phyloP scores from a whole-genome alignment of 2,797 vertebrate species.

The Parotocinclus haroldoi region DNA sequence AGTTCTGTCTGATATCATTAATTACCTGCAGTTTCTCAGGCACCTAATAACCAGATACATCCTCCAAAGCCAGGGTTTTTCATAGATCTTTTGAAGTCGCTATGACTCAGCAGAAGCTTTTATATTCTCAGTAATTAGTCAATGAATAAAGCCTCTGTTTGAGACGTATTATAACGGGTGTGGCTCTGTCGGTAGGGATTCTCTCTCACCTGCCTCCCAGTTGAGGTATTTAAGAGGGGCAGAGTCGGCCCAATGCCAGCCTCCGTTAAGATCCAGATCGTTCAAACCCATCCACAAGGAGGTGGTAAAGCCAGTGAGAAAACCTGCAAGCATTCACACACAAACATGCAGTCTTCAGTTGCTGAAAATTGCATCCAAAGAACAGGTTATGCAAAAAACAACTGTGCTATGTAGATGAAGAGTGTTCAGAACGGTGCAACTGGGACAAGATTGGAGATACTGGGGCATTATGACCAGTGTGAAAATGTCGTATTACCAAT shows the following conservation, averaged over 20 bases:
- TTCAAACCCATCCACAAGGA: constrained; percentile 95
- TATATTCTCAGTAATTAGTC: background rate
- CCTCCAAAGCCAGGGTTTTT: background rate
- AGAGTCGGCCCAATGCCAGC: constrained; percentile 97
- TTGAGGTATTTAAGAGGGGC: constrained; percentile 96
- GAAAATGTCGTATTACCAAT: too few relatives aligned
- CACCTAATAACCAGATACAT: background rate
- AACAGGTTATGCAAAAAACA: too few relatives aligned
- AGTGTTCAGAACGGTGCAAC: too few relatives aligned
- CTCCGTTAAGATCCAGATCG: constrained; percentile 91
- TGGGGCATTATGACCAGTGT: too few relatives aligned
- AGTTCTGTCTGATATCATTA: background rate
- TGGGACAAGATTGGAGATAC: too few relatives aligned
- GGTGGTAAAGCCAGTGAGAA: constrained; percentile 88
- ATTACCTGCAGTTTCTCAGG: constrained; percentile 1
- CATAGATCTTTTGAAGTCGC: background rate
- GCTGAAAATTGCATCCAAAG: background rate
- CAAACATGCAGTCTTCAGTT: background rate
- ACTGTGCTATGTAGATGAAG: too few relatives aligned
- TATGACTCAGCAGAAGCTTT: background rate
- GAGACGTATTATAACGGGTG: background rate
- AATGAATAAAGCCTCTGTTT: constrained; percentile 22
- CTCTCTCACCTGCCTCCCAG: constrained; percentile 88
- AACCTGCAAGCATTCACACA: constrained; percentile 61
- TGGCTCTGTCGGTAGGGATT: background rate